Evolutionary conservation across 2,888 invertebrate species (phyloP).

Genomic region (Limnephilus lunatus): DNA sequence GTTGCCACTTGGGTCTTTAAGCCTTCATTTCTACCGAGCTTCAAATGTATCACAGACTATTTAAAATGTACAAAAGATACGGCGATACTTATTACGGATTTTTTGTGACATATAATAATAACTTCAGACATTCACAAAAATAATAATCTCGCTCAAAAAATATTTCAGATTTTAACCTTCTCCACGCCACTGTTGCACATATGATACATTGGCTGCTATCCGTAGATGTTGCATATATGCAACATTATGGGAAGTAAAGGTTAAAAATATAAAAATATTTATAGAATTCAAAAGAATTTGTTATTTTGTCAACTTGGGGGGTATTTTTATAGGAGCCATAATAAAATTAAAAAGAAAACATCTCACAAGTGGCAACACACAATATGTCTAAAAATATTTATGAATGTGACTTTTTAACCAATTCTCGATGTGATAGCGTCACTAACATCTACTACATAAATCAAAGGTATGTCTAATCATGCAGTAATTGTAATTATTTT

Average conservation of each 20-base stretch:
- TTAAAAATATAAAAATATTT: not conserved
- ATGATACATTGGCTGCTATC: too few relatives aligned
- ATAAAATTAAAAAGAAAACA: not conserved
- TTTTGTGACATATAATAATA: not conserved
- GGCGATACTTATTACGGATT: not conserved
- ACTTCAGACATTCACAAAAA: not conserved
- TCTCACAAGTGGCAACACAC: not conserved
- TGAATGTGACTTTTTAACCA: not conserved
- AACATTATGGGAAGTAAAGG: too few relatives aligned
- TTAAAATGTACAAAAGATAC: conserved; percentile 17
- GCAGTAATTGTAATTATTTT: not conserved
- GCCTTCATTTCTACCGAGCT: not conserved
- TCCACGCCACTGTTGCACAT: too few relatives aligned
- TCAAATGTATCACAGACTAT: conserved; percentile 22
- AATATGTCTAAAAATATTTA: not conserved
- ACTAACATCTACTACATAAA: not conserved
- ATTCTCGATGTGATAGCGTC: not conserved
- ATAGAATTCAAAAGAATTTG: not conserved
- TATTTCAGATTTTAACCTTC: too few relatives aligned
- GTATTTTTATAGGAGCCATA: not conserved
- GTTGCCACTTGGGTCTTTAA: not conserved
- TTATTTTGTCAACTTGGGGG: too few relatives aligned
- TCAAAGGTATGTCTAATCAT: not conserved
- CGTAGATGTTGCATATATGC: too few relatives aligned
- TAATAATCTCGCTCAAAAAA: not conserved